Evolutionary conservation across 2,113 vertebrate genomes (phyloP), one percentile per base, ranked within the genome.

Genomic region (Anolis sagrei): DNA sequence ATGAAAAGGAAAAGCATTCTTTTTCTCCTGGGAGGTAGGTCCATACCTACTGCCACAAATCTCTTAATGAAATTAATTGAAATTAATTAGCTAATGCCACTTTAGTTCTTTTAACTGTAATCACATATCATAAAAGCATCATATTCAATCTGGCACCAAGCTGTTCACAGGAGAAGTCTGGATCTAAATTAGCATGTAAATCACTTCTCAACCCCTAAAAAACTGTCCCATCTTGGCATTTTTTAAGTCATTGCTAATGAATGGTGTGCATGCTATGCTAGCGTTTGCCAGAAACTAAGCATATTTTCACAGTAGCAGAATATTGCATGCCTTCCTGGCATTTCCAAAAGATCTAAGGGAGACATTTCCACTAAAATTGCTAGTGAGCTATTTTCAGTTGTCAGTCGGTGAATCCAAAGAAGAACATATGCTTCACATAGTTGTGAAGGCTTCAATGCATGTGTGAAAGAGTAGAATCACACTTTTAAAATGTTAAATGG

Each of bases 1-100:
- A 64, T 68, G 39, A 76, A 83, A 29, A 39, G 23, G 58, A 21
- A 0, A 0, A 73, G 34, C 9, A 1, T 2, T 21, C 27, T 58
- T 75, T 5, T 73, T 1, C 90, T 0, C 0, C 68, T 82, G 88
- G 79, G 79, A 76, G 68, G 72, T 44, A 82, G 64, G 29, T 83
- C 69, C 90, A 81, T 58, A 21, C 49, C 5, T 29, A 51, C 13
- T 51, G 13, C 9, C 51, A 51, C 7, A 13, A 21, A 54, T 72
- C 86, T 91, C 89, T 82, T 84, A 93, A 84, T 90, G 87, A 84
- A 85, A 89, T 85, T 81, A 86, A 64, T 80, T 86, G 83, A 89
- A 86, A 93, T 92, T 91, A 91, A 92, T 89, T 92, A 86, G 88
- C 81, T 88, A 82, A 48, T 73, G 85, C 70, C 79, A 87, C 66